phyloP scores from a whole-genome alignment of 23 tunicate species.

The Botrylloides violaceus region DNA sequence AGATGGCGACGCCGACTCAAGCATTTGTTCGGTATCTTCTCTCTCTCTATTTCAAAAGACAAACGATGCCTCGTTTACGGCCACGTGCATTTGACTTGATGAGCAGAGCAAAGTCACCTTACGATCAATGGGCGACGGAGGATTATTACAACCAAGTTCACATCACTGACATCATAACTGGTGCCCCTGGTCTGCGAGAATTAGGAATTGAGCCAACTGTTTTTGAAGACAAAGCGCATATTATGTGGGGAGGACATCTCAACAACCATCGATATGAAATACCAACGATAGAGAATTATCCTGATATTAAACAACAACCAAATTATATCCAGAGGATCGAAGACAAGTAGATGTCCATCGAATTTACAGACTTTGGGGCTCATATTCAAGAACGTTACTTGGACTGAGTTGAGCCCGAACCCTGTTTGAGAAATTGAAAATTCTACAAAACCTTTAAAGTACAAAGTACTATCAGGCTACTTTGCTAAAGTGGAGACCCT shows the following conservation, averaged over 20 bases:
- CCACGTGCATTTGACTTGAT: constrained; percentile 38
- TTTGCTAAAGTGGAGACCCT: no score
- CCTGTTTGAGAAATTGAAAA: no score
- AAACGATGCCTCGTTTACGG: constrained; percentile 4
- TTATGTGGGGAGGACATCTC: background rate
- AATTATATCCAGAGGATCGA: background rate
- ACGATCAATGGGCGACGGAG: constrained; percentile 46
- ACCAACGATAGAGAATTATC: background rate
- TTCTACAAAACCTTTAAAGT: no score
- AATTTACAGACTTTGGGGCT: no score
- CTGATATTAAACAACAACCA: background rate
- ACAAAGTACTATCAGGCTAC: no score
- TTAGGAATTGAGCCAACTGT: constrained; percentile 49
- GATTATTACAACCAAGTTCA: constrained; percentile 66
- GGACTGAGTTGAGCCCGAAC: no score
- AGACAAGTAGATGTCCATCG: background rate
- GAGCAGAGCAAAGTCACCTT: constrained; percentile 1
- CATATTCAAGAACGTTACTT: no score
- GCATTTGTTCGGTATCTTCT: background rate
- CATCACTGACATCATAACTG: constrained; percentile 42
- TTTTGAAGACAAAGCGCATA: constrained; percentile 17
- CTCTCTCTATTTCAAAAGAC: constrained; percentile 1
- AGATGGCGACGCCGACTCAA: constrained; percentile 27
- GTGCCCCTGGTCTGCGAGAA: constrained; percentile 46
- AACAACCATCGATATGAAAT: background rate